Conservation (phyloP, 2,888 invertebrate genomes). For the Romanomermis culicivorax region DNA sequence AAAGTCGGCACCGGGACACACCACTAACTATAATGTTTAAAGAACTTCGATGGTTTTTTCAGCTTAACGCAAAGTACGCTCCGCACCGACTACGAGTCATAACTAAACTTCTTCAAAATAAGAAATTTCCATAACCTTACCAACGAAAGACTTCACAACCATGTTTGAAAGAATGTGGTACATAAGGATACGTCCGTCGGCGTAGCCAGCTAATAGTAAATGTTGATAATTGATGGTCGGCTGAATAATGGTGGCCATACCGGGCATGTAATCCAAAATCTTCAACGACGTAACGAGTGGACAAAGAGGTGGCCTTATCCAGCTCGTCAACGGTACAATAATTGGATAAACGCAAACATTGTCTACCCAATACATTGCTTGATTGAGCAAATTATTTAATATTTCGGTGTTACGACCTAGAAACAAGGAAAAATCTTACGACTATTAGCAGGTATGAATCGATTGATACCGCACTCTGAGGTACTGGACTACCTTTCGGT, state of each 20-base stretch:
- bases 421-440: neutral
- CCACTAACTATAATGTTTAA: no score
- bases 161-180: slow-evolving; percentile 44
- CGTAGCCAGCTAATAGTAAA: neutral
- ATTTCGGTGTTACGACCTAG: slow-evolving; percentile 20
- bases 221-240: neutral
- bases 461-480: no score
- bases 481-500: no score
- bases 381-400: slow-evolving; percentile 43
- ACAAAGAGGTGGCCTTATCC: slow-evolving; percentile 40
- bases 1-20: no score
- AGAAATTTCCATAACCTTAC: no score
- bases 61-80: no score
- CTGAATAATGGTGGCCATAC: neutral
- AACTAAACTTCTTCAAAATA: no score
- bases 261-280: slow-evolving; percentile 4
- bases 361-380: slow-evolving; percentile 83
- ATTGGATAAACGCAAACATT: slow-evolving; percentile 56
- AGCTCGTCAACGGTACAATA: slow-evolving; percentile 68
- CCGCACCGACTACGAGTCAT: no score
- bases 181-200: slow-evolving; percentile 15
- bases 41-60: no score
- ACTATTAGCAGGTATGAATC: neutral
- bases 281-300: slow-evolving; percentile 24
- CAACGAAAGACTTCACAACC: slow-evolving; percentile 59